These are phyloP conservation scores for Halichoeres trimaculatus DNA, from an alignment of 2,113 vertebrate genomes.

Conservation along the genomic window DNA sequence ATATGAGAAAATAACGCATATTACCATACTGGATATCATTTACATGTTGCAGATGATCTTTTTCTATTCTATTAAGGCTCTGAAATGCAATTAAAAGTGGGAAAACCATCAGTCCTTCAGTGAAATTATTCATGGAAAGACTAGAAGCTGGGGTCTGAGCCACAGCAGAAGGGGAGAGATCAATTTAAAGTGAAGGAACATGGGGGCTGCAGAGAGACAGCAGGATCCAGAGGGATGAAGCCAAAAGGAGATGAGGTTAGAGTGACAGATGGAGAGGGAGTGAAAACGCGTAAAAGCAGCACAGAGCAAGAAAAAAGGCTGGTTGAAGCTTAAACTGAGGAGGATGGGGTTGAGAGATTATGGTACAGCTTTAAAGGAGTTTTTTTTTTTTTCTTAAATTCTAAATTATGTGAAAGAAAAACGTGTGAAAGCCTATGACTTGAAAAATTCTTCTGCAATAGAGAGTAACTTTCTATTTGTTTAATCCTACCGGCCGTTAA, in stretches of 20 bases:
- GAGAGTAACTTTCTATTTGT: no score
- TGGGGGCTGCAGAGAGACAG: slow-evolving; percentile 14
- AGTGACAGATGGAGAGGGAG: slow-evolving; percentile 48
- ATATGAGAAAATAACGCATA: no score
- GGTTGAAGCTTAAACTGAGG: not conserved
- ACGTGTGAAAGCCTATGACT: not conserved
- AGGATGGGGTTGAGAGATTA: not conserved
- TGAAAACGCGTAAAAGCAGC: slow-evolving; percentile 22
- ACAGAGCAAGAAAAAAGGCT: not conserved
- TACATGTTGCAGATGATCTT: no score
- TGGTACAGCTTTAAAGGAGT: not conserved
- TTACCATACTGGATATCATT: no score
- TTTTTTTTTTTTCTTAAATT: not conserved
- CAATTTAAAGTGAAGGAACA: slow-evolving; percentile 14
- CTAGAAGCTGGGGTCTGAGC: not conserved
- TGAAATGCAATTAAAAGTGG: not conserved
- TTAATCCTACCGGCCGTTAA: no score
- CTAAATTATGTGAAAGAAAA: not conserved
- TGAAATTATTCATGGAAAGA: not conserved
- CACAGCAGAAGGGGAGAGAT: not conserved
- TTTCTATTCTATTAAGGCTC: no score
- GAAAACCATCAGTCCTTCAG: not conserved
- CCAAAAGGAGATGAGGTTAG: slow-evolving; percentile 39
- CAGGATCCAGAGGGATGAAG: slow-evolving; percentile 46
- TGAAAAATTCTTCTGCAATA: not conserved